Base-by-base conservation (phyloP, 2,113 vertebrate species). In the Grallaria varia region DNA sequence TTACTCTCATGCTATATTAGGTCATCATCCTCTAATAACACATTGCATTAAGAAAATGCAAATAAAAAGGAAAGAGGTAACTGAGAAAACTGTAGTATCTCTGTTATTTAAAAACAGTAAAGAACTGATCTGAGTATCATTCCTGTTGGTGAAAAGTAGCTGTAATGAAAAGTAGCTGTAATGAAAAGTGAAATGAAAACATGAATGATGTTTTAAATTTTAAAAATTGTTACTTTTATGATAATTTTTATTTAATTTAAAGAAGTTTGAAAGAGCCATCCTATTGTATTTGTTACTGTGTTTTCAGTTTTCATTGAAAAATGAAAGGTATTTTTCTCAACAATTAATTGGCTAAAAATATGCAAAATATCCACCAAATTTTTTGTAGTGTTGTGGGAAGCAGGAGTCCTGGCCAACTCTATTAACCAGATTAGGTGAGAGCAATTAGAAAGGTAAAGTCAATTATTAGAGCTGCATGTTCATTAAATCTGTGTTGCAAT, bases 271-370 rank as follows among this genome's bases (percentile, higher is more conserved):
- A 64, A 72, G 62, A 3, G 5, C 27, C 17, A 16, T 28, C 2
- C 4, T 44, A 7, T 56, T 60, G 18, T 39, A 37, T 56, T 73
- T 86, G 10, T 56, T 64, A 17, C 14, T 60, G 9, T 52, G 16
- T 71, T 93, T 89, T 89, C 42, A 45, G 37, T 74, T 73, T 74
- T 66, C 14, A 30, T 23, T 53, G 50, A 63, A 91, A 81, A 94
- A 60, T 12, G 0, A 62, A 49, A 66, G 12, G 4, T 5, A 4
- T 55, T 60, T 88, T 79, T 83, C 25, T 73, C 52, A 31, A 3
- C 28, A 72, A 59, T 45, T 77, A 85, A 60, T 23, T 84, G 33
- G 4, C 23, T 79, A 39, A 55, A 84, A 84, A 55, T 16, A 37
- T 39, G 7, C 20, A 58, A 73, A 81, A 63, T 21, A 86, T 3